These are phyloP conservation scores for Hyles vespertilio DNA, from an alignment of 1,140 invertebrate genomes.

Conservation along the genomic window DNA sequence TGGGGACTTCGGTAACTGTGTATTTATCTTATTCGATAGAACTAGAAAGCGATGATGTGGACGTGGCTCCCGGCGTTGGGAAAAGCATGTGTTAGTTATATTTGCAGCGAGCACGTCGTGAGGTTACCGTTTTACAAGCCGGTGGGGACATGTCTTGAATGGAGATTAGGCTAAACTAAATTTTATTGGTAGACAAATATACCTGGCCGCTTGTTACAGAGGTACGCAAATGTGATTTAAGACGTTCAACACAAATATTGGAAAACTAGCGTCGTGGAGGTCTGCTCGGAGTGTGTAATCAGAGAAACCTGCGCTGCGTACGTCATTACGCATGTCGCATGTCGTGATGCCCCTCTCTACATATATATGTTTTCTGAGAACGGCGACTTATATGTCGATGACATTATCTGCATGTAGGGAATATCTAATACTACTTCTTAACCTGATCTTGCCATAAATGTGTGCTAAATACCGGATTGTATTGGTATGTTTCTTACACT, in stretches of 20 bases:
- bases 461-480: too few relatives aligned
- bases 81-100: slow-evolving; percentile 26
- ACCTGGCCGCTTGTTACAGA: slow-evolving; percentile 62
- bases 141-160: slow-evolving; percentile 60
- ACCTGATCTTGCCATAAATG: too few relatives aligned
- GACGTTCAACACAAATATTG: slow-evolving; percentile 67
- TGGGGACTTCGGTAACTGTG: too few relatives aligned
- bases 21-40: too few relatives aligned
- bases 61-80: slow-evolving; percentile 3
- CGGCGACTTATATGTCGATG: too few relatives aligned
- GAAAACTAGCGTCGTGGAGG: slow-evolving; percentile 49
- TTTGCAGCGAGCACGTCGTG: slow-evolving; percentile 29
- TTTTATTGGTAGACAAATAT: slow-evolving; percentile 60
- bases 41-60: too few relatives aligned
- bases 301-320: slow-evolving; percentile 10
- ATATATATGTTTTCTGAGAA: too few relatives aligned
- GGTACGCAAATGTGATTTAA: slow-evolving; percentile 65
- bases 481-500: too few relatives aligned
- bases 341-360: too few relatives aligned
- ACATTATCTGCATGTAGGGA: too few relatives aligned
- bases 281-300: slow-evolving; percentile 44
- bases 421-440: too few relatives aligned
- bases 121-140: slow-evolving; percentile 50
- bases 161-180: slow-evolving; percentile 59
- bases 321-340: too few relatives aligned